A percentile compares a stretch with the other conserved stretches of the same genome.
phyloP scores from a whole-genome alignment of 1,140 invertebrate species.

The Drosophila ogumai region DNA sequence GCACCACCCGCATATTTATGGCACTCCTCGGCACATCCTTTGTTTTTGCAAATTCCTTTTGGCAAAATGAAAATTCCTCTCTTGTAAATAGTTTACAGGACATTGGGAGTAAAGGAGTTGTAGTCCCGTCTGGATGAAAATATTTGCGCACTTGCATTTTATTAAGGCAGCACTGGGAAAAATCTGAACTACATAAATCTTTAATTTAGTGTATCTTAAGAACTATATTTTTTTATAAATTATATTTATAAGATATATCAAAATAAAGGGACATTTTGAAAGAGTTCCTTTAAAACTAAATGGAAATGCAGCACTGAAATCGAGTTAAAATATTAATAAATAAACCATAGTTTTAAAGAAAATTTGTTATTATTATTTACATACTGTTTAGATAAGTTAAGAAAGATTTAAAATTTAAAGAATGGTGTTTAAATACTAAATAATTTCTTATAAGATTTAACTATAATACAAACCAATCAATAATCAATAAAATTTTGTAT shows the following conservation, averaged over 20 bases:
- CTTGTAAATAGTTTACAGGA: conserved; percentile 54
- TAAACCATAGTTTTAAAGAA: too few species aligned
- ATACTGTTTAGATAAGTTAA: too few species aligned
- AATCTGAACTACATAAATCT: neutral
- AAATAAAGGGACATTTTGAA: too few species aligned
- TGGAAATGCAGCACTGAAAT: too few species aligned
- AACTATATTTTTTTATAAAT: neutral
- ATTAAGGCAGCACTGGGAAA: conserved; percentile 36
- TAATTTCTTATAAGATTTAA: too few species aligned
- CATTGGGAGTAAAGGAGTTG: conserved; percentile 29
- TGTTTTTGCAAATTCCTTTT: conserved; percentile 76
- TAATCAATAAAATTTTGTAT: too few species aligned
- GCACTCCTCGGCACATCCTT: conserved; percentile 12
- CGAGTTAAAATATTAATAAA: too few species aligned
- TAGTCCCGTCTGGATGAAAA: conserved; percentile 55
- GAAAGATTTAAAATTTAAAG: too few species aligned
- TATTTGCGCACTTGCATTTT: conserved; percentile 71
- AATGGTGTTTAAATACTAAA: too few species aligned
- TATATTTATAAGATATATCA: neutral
- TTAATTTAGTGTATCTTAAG: neutral
- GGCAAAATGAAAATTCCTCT: conserved; percentile 80
- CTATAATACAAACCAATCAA: too few species aligned
- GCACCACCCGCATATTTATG: conserved; percentile 7
- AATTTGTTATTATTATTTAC: too few species aligned
- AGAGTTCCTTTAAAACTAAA: too few species aligned